A percentile compares a stretch with the other conserved stretches of the same genome.
phyloP scores from a whole-genome alignment of 1,140 invertebrate genomes.

The Teleopsis dalmanni region DNA sequence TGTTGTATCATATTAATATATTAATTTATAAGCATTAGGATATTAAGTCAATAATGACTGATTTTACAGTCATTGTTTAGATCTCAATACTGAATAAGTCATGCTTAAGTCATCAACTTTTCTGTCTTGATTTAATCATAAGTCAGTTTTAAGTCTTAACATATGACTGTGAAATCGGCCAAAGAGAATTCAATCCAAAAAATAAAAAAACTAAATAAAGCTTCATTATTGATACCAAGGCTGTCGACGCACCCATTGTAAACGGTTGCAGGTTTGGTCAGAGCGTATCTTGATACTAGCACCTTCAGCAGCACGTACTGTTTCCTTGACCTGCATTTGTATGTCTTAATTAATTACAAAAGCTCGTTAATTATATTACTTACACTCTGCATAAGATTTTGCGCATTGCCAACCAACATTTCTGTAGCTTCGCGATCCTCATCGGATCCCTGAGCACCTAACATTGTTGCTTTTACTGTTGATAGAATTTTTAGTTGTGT shows the following conservation, averaged over 20 bases:
- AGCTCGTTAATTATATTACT: conserved; percentile 25
- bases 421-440: conserved; percentile 99
- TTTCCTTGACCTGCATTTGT: conserved; percentile 75
- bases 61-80: too few relatives aligned
- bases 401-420: conserved; percentile 98
- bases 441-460: conserved; percentile 98
- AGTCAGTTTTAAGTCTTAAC: too few relatives aligned
- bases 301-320: conserved; percentile 94
- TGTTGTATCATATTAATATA: too few relatives aligned
- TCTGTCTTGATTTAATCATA: too few relatives aligned
- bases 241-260: conserved; percentile 89
- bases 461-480: conserved; percentile 98
- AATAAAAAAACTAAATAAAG: too few relatives aligned
- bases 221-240: conserved; percentile 93
- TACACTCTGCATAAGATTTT: conserved; percentile 98
- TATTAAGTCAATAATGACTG: too few relatives aligned
- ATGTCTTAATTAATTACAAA: neutral
- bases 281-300: conserved; percentile 98
- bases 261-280: conserved; percentile 82
- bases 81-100: too few relatives aligned
- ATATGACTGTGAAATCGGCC: too few relatives aligned
- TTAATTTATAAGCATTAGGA: too few relatives aligned
- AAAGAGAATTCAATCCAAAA: too few relatives aligned
- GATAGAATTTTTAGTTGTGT: conserved; percentile 98
- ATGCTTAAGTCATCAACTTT: too few relatives aligned